A percentile compares a stretch with the other conserved stretches of the same genome.
phyloP scores from a whole-genome alignment of 92 coral and sea anemone genomes.

The Nematostella vectensis region DNA sequence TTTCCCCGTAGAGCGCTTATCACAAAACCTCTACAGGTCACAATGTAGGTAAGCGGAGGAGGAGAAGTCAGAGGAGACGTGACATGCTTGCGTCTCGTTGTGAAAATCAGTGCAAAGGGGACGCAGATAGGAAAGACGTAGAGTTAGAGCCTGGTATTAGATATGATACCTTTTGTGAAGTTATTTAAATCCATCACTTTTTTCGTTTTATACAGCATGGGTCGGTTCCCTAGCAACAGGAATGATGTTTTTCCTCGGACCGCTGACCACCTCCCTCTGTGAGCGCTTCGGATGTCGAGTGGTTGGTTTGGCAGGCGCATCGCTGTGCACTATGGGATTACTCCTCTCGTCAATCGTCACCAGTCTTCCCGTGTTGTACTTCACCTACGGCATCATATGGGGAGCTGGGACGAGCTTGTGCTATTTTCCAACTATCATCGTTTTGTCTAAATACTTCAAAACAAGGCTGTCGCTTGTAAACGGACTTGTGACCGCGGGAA shows the following conservation, averaged over 20 bases:
- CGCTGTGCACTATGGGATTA: slow-evolving; percentile 61
- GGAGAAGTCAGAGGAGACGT: no score
- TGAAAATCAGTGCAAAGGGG: no score
- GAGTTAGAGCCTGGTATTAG: no score
- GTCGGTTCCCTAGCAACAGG: slow-evolving; percentile 85
- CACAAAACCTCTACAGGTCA: no score
- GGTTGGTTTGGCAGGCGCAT: slow-evolving; percentile 59
- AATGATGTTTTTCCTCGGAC: slow-evolving; percentile 84
- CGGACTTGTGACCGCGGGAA: slow-evolving; percentile 79
- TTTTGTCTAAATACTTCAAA: slow-evolving; percentile 73
- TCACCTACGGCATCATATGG: slow-evolving; percentile 78
- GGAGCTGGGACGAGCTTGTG: slow-evolving; percentile 88
- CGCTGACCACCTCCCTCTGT: slow-evolving; percentile 74
- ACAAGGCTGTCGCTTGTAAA: slow-evolving; percentile 71
- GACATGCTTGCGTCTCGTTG: no score
- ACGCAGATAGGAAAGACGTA: no score
- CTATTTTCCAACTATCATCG: slow-evolving; percentile 74
- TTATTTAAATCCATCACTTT: no score
- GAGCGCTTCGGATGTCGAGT: slow-evolving; percentile 77
- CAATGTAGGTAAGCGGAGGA: no score
- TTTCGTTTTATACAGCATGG: slow-evolving; percentile 43
- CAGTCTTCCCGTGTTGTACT: slow-evolving; percentile 57
- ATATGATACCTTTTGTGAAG: no score
- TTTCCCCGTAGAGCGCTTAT: no score
- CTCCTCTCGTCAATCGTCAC: slow-evolving; percentile 65